Base-by-base conservation (phyloP, 2,113 vertebrate species). In the Phyllostomus hastatus region DNA sequence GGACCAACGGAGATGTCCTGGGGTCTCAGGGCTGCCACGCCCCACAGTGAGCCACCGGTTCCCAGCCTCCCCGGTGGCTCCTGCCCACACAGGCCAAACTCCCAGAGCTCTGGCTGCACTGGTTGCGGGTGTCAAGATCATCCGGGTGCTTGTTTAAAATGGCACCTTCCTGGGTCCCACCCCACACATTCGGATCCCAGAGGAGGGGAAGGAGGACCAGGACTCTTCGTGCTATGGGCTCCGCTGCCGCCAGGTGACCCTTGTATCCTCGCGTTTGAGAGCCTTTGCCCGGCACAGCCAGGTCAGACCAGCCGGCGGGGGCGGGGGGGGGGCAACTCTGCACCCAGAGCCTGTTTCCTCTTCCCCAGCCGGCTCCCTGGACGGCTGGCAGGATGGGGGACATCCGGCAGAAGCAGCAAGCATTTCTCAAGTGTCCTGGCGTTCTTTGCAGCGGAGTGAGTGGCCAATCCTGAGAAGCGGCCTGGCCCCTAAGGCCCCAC, bases 221-320 rank as follows among this genome's bases (percentile, higher is more conserved):
- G 66, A n/a, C 2, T 50, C 72, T 89, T 85, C 31, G 10, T 28
- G 70, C 35, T 80, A 38, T 10, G 69, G 61, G 16, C 4, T 14
- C 28, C 61, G 10, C 10, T 4, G 26, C 3, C 57, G 33, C 72
- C 78, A 59, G 54, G 19, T 26, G 75, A 41, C 35, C 43, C 79
- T 81, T 2, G 10, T 2, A 11, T 38, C 20, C 35, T 26, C 69
- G 31, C 1, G 22, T 89, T 73, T 82, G 80, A 82, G 95, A 79
- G 75, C 22, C 24, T 73, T 2, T 8, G 31, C 22, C 67, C 14
- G 11, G 12, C 5, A 4, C 0, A 0, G 7, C 33, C 46, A 33
- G 19, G 26, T 22, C 22, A 28, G 41, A 57, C 35, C n/a, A 75
- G 54, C 50, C 2, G 1, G n/a, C n/a, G n/a, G n/a, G n/a, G n/a